Percentiles rank a stretch among this genome's conserved stretches.
phyloP scores from a whole-genome alignment of 1,140 invertebrate genomes.

The Halyomorpha halys region DNA sequence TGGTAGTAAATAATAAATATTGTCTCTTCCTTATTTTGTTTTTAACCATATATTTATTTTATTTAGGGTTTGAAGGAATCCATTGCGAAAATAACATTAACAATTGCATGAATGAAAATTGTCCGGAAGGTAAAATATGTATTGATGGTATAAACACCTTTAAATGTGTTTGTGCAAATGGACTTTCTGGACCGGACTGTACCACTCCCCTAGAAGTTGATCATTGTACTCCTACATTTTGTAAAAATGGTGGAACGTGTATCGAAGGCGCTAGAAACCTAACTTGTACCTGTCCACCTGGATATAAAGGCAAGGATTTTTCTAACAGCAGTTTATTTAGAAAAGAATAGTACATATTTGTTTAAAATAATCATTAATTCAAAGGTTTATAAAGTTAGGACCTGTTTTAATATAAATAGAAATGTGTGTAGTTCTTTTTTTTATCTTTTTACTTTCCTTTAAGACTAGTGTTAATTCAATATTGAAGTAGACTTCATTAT shows the following conservation, averaged over 20 bases:
- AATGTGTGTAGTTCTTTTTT: no score
- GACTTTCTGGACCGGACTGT: conserved; percentile 62
- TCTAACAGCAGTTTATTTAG: no score
- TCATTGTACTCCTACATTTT: conserved; percentile 38
- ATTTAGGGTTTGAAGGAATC: conserved; percentile 56
- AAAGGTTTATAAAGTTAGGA: no score
- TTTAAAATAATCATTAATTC: no score
- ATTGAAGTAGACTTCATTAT: no score
- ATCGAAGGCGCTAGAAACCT: conserved; percentile 56
- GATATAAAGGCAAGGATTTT: conserved; percentile 46
- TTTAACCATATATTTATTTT: background rate
- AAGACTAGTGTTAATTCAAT: no score
- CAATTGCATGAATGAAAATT: conserved; percentile 55
- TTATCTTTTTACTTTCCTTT: no score
- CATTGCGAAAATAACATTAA: conserved; percentile 68
- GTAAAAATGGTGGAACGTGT: conserved; percentile 46
- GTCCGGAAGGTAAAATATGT: conserved; percentile 52
- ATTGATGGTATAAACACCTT: conserved; percentile 53
- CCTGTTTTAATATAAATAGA: no score
- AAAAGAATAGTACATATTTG: no score
- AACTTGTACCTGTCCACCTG: conserved; percentile 62
- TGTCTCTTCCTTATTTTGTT: background rate
- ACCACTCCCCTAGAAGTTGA: background rate
- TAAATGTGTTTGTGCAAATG: conserved; percentile 66
- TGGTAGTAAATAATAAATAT: background rate